These are phyloP conservation scores for Corythornis vintsioides DNA, from an alignment of 2,113 vertebrate species.

Conservation along the genomic window DNA sequence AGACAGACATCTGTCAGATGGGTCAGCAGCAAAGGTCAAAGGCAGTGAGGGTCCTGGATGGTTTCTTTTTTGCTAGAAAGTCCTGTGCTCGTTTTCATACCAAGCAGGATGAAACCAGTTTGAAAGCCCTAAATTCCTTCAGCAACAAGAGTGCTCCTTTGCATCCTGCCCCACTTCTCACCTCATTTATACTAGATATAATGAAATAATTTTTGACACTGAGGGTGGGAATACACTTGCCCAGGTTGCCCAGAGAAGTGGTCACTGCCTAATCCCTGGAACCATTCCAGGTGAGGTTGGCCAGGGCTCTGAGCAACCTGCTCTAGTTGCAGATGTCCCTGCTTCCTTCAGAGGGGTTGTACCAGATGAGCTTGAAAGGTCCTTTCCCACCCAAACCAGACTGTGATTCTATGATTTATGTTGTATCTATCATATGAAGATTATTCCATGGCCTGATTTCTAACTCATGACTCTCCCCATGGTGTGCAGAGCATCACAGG, in stretches of 20 bases:
- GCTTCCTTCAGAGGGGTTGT: not conserved
- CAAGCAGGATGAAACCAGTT: not conserved
- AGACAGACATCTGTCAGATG: not conserved
- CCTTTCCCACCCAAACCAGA: not conserved
- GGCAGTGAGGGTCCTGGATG: not conserved
- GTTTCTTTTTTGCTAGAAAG: not conserved
- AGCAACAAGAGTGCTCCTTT: not conserved
- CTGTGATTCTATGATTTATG: not conserved
- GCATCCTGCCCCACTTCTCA: not conserved
- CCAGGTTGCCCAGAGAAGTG: not conserved
- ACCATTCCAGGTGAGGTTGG: too few species aligned
- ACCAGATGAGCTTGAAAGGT: not conserved
- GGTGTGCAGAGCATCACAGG: not conserved
- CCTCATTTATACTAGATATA: not conserved
- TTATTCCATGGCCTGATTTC: not conserved
- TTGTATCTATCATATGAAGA: not conserved
- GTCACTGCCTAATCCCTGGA: too few species aligned
- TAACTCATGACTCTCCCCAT: fast-evolving
- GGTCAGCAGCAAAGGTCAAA: not conserved
- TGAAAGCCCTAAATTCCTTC: not conserved
- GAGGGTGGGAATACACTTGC: not conserved
- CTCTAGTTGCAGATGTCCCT: not conserved
- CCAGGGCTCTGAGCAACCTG: not conserved
- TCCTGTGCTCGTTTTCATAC: not conserved
- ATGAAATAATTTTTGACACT: not conserved